Percentiles rank a stretch among this genome's conserved stretches.
Evolutionary conservation across 1,140 invertebrate genomes (phyloP).

Genomic region (Oedothorax gibbosus): DNA sequence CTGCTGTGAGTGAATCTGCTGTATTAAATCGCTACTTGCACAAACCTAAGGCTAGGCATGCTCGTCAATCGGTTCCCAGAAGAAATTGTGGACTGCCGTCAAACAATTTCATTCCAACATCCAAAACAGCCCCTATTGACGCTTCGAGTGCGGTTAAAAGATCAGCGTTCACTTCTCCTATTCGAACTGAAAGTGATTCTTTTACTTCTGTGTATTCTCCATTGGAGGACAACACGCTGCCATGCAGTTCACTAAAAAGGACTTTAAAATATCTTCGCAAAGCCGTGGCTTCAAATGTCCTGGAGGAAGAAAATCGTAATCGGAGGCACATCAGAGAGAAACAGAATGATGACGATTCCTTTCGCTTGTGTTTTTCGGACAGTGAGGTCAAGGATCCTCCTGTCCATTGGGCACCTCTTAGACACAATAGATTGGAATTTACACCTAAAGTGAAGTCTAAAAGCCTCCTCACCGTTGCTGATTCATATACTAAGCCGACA

Average conservation of each 20-base stretch:
- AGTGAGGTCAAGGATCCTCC: constrained; percentile 54
- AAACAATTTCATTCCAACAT: background rate
- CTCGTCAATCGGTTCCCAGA: background rate
- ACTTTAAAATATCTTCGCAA: constrained; percentile 55
- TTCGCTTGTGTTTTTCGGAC: constrained; percentile 60
- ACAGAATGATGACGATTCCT: constrained; percentile 38
- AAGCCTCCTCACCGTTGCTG: constrained; percentile 36
- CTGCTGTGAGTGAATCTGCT: constrained; percentile 55
- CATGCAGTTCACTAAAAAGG: constrained; percentile 58
- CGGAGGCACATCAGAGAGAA: constrained; percentile 21
- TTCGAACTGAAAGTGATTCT: constrained; percentile 15
- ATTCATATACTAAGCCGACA: background rate
- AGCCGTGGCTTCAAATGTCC: constrained; percentile 49
- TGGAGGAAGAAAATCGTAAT: constrained; percentile 36
- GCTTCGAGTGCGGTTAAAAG: background rate
- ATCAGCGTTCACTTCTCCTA: constrained; percentile 1
- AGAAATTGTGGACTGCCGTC: background rate
- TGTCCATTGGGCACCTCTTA: constrained; percentile 10
- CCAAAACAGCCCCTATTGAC: background rate
- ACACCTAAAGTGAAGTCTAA: constrained; percentile 41
- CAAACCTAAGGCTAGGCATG: constrained; percentile 41
- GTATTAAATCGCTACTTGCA: constrained; percentile 34
- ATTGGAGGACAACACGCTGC: constrained; percentile 27
- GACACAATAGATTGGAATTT: constrained; percentile 23
- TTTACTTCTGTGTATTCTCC: constrained; percentile 22